Conservation (phyloP, 2,797 vertebrate species). For the Steatocranus sp. region DNA sequence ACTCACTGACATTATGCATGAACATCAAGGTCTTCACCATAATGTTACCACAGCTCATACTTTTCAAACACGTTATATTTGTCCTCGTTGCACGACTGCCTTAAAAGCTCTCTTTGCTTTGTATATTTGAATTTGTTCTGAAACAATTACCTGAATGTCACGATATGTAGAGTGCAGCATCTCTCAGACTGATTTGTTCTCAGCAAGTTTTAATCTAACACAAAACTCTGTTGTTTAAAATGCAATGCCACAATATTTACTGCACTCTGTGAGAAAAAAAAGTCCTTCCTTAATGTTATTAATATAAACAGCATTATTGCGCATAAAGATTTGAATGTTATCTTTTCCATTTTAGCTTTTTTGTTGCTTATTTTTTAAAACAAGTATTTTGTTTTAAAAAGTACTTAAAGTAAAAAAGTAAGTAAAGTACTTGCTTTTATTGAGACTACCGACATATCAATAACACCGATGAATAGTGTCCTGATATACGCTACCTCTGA, state of each 20-base stretch:
- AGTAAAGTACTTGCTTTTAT: neutral
- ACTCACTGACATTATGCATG: conserved; percentile 1
- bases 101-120: neutral
- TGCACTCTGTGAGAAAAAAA: neutral
- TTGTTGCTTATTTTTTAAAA: neutral
- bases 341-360: neutral
- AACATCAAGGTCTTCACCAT: neutral
- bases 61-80: neutral
- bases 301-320: neutral
- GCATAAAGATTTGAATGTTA: neutral
- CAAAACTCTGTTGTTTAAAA: neutral
- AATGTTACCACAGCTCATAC: neutral
- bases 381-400: neutral
- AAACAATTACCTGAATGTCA: neutral
- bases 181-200: neutral
- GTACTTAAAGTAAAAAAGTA: no score
- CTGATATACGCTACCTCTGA: neutral
- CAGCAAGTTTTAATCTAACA: neutral
- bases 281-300: neutral
- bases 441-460: neutral
- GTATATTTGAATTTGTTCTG: neutral
- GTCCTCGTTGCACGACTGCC: neutral
- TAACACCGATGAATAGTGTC: neutral
- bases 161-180: neutral
- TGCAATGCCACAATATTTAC: neutral